Evolutionary conservation across 92 coral and sea anemone species (phyloP).

Genomic region (Siderastrea siderea): DNA sequence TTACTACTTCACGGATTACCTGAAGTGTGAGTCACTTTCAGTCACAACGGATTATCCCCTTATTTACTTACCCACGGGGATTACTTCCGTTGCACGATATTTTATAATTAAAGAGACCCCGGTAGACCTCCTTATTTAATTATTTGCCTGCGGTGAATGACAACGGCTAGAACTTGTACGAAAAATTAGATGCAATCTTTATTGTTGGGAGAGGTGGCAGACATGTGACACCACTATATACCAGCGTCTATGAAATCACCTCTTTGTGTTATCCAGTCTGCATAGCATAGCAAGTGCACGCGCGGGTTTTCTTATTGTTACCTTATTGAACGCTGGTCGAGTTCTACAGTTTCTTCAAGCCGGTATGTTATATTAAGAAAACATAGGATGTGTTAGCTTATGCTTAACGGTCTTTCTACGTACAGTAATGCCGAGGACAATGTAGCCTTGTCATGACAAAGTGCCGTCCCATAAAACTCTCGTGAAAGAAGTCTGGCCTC

Average conservation of each 20-base stretch:
- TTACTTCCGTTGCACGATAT: constrained; percentile 11
- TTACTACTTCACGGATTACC: neutral
- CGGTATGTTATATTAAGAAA: too few species aligned
- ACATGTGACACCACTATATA: neutral
- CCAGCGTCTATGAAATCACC: neutral
- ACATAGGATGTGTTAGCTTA: too few species aligned
- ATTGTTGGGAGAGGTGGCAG: neutral
- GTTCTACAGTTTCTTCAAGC: too few species aligned
- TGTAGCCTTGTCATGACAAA: too few species aligned
- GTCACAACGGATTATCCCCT: constrained; percentile 9
- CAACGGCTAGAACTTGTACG: neutral
- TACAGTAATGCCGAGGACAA: too few species aligned
- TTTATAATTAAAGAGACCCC: neutral
- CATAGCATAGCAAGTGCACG: too few species aligned
- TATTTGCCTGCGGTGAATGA: neutral
- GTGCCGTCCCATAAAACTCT: too few species aligned
- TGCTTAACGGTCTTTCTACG: too few species aligned
- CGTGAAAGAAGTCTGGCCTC: neutral
- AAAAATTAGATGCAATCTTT: neutral
- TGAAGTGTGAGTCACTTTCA: too few species aligned
- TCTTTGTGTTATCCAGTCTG: too few species aligned
- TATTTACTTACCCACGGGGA: neutral
- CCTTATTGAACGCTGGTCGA: too few species aligned
- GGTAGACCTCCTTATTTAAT: neutral
- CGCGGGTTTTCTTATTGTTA: too few species aligned